These are phyloP conservation scores for Orthosia gothica DNA, from an alignment of 2,888 invertebrate genomes.

Conservation along the genomic window DNA sequence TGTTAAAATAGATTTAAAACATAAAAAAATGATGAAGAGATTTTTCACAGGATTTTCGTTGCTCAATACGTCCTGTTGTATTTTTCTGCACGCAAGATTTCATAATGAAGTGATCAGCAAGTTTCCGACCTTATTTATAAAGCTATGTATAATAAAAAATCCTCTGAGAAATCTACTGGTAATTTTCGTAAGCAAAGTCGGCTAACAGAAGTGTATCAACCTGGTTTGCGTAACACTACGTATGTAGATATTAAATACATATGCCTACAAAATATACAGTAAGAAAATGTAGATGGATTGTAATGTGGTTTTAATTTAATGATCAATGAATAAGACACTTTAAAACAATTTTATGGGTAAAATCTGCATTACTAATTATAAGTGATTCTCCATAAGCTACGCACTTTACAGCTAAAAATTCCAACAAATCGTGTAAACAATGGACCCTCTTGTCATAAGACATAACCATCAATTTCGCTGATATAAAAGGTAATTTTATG, in stretches of 20 bases:
- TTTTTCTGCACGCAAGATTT: too few relatives aligned
- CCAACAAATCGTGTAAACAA: slow-evolving; percentile 35
- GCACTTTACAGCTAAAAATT: neutral
- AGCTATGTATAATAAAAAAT: neutral
- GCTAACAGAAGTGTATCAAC: neutral
- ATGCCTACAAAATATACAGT: neutral
- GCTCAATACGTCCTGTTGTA: too few relatives aligned
- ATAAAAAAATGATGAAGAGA: too few relatives aligned
- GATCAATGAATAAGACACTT: slow-evolving; percentile 15
- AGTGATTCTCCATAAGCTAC: slow-evolving; percentile 9
- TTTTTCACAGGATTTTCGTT: too few relatives aligned
- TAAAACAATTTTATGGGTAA: neutral
- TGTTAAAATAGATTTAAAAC: too few relatives aligned
- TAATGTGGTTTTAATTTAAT: slow-evolving; percentile 14
- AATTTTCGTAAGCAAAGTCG: neutral
- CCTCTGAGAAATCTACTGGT: too few relatives aligned
- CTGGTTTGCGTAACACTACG: neutral
- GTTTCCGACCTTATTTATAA: too few relatives aligned
- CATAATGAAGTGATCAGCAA: too few relatives aligned
- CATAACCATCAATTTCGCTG: slow-evolving; percentile 20
- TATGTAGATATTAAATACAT: neutral
- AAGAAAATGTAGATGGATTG: neutral
- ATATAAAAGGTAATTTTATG: slow-evolving; percentile 46
- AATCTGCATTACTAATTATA: slow-evolving; percentile 28
- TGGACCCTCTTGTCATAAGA: slow-evolving; percentile 27